A percentile compares a stretch with the other conserved stretches of the same genome.
These are phyloP conservation scores for Siderastrea siderea DNA, from an alignment of 92 coral and sea anemone genomes.

Conservation along the genomic window DNA sequence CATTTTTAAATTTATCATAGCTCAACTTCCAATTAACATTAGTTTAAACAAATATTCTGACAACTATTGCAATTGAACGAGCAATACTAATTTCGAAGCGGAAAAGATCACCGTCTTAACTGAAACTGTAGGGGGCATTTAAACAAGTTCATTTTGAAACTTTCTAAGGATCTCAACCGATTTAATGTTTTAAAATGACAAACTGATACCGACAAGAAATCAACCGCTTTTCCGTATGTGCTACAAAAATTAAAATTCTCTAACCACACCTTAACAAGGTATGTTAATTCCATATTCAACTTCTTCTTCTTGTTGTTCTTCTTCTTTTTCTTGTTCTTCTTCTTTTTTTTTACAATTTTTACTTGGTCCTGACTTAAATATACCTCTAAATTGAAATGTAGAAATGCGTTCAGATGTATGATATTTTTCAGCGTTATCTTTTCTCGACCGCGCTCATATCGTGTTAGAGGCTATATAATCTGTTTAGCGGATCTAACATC, in stretches of 20 bases:
- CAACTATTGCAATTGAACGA: neutral
- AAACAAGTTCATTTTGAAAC: neutral
- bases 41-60: neutral
- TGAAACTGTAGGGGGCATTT: neutral
- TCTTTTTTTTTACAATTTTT: too few relatives aligned
- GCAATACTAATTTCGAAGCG: neutral
- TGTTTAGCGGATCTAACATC: neutral
- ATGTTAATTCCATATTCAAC: neutral
- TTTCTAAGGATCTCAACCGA: neutral
- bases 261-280: neutral
- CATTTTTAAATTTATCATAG: too few relatives aligned
- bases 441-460: neutral
- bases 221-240: neutral
- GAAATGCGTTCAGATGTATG: neutral
- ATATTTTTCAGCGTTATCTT: neutral
- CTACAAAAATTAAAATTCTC: neutral
- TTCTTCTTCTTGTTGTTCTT: neutral
- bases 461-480: neutral
- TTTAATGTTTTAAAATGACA: neutral
- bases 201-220: neutral
- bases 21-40: too few relatives aligned
- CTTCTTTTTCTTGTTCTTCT: too few relatives aligned
- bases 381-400: too few relatives aligned
- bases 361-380: too few relatives aligned
- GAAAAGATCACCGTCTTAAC: neutral